Conservation (phyloP, 2,888 invertebrate species). For the Hanleya hanleyi region DNA sequence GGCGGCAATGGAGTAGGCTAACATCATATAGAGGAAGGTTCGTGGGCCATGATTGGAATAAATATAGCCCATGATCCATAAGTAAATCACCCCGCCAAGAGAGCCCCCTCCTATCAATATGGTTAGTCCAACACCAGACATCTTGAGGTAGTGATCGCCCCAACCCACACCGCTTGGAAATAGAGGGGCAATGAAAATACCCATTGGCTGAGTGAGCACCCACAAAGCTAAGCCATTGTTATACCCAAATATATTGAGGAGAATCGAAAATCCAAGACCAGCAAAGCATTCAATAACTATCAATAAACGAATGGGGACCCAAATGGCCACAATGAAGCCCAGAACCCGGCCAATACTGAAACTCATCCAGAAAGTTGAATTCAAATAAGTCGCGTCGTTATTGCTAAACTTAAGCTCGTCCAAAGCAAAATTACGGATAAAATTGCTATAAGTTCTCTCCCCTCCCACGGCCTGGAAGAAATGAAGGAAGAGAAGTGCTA, state of each 20-base stretch:
- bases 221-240: slow-evolving; percentile 42
- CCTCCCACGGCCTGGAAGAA: slow-evolving; percentile 51
- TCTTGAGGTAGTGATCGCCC: slow-evolving; percentile 49
- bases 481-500: slow-evolving; percentile 45
- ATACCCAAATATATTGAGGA: slow-evolving; percentile 43
- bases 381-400: slow-evolving; percentile 45
- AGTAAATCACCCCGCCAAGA: slow-evolving; percentile 48
- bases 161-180: slow-evolving; percentile 55
- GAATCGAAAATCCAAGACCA: slow-evolving; percentile 34
- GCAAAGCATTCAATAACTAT: slow-evolving; percentile 43
- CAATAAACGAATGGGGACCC: slow-evolving; percentile 43
- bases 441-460: slow-evolving; percentile 51
- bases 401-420: slow-evolving; percentile 46
- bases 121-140: slow-evolving; percentile 51
- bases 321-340: slow-evolving; percentile 47
- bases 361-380: slow-evolving; percentile 54
- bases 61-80: slow-evolving; percentile 48
- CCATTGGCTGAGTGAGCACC: slow-evolving; percentile 44
- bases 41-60: slow-evolving; percentile 44
- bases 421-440: slow-evolving; percentile 54
- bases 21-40: slow-evolving; percentile 44
- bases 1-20: slow-evolving; percentile 39
- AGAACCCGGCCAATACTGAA: slow-evolving; percentile 46
- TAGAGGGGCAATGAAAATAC: slow-evolving; percentile 46
- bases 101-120: slow-evolving; percentile 47